Evolutionary conservation across 2,113 vertebrate species (phyloP).

Genomic region (Alligator mississippiensis): DNA sequence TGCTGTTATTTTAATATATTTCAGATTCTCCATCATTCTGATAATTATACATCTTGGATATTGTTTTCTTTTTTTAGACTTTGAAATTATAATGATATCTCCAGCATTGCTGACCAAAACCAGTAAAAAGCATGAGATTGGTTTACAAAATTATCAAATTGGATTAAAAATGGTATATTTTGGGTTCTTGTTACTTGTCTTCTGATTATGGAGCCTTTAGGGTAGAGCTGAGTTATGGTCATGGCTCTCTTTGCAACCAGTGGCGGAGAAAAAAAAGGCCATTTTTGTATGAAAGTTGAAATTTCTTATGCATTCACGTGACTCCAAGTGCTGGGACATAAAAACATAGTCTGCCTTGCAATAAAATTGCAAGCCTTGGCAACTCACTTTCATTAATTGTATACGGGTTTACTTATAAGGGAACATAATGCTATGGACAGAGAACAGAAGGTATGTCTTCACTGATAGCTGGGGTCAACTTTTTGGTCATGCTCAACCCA

Average conservation of each 20-base stretch:
- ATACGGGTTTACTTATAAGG: slow-evolving; percentile 63
- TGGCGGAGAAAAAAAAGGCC: slow-evolving; percentile 61
- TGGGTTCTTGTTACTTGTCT: slow-evolving; percentile 72
- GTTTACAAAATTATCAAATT: slow-evolving; percentile 62
- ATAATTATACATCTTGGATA: slow-evolving; percentile 74
- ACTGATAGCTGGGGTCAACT: no score
- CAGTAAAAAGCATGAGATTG: slow-evolving; percentile 73
- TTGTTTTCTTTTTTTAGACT: slow-evolving; percentile 76
- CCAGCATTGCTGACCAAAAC: slow-evolving; percentile 63
- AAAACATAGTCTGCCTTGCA: slow-evolving; percentile 33
- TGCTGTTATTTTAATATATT: slow-evolving; percentile 67
- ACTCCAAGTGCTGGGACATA: slow-evolving; percentile 46
- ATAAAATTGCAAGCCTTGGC: slow-evolving; percentile 64
- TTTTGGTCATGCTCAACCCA: no score
- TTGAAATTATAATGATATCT: slow-evolving; percentile 75
- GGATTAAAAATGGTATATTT: slow-evolving; percentile 23
- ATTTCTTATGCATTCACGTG: slow-evolving; percentile 59
- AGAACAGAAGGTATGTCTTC: neutral
- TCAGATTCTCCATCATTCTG: slow-evolving; percentile 74
- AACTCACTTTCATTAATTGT: slow-evolving; percentile 45
- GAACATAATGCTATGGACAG: slow-evolving; percentile 32
- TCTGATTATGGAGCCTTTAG: slow-evolving; percentile 65
- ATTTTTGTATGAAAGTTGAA: slow-evolving; percentile 57
- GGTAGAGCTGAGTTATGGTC: slow-evolving; percentile 64
- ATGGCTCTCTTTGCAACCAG: slow-evolving; percentile 57